Conservation (phyloP, 2,888 invertebrate species). For the Apoda limacodes region DNA sequence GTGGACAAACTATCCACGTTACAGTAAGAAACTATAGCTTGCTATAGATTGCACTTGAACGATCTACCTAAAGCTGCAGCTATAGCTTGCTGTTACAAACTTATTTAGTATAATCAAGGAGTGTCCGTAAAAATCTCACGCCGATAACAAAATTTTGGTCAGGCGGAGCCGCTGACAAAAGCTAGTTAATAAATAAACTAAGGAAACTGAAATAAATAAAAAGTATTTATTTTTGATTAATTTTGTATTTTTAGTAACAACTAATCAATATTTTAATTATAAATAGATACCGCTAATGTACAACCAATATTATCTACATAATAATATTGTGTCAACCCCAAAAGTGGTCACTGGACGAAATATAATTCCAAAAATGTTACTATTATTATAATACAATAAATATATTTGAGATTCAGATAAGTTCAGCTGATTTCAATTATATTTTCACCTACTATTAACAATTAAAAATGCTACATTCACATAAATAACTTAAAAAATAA, state of each 20-base stretch:
- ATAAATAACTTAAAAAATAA: slow-evolving; percentile 61
- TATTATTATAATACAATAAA: slow-evolving; percentile 44
- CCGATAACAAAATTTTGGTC: not conserved
- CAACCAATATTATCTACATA: slow-evolving; percentile 50
- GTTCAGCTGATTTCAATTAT: slow-evolving; percentile 64
- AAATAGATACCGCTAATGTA: slow-evolving; percentile 64
- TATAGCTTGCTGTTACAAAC: no score
- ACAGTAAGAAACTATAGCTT: no score
- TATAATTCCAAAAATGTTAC: slow-evolving; percentile 56
- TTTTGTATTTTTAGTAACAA: slow-evolving; percentile 69
- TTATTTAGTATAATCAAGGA: no score
- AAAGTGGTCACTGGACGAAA: slow-evolving; percentile 57
- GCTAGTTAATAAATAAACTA: not conserved
- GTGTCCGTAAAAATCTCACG: no score
- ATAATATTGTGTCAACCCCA: slow-evolving; percentile 40
- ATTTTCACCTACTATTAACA: slow-evolving; percentile 29
- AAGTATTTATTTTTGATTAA: slow-evolving; percentile 30
- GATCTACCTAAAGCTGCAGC: no score
- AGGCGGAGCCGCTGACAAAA: not conserved
- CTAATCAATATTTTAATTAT: slow-evolving; percentile 67
- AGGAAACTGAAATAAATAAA: not conserved
- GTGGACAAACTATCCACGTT: no score
- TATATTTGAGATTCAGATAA: slow-evolving; percentile 61
- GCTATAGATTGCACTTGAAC: no score
- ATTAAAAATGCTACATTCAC: slow-evolving; percentile 49